Base-by-base conservation (phyloP, 1,140 invertebrate species). In the Drosophila parabipectinata region DNA sequence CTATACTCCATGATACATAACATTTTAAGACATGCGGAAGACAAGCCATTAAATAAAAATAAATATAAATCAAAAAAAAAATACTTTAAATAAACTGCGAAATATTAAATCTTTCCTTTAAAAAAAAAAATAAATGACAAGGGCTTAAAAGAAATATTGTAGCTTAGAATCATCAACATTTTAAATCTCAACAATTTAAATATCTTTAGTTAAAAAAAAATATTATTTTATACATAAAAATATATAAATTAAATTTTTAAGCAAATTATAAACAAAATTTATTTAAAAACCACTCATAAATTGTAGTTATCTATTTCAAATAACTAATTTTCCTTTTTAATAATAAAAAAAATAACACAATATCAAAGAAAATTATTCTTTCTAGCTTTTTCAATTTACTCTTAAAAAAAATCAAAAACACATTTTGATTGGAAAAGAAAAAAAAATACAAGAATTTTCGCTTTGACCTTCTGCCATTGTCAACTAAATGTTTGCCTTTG, bases 391-490 rank as follows among this genome's bases (percentile, higher is more conserved):
- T 3, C 34, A 37, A 37, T 37, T 3, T 37, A 28, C 10, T 28
- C 18, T 14, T n/a, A 12, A 8, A 18, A 12, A 48, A 26, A 24
- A 24, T 10, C 4, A 28, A n/a, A 50, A 50, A 14, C 8, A 30
- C 9, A 24, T 9, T 50, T 50, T 50, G 63, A 53, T 68, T 68
- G 28, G 64, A 50, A 54, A 64, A 64, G 32, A 47, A 37, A 48
- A 69, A 55, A 28, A 52, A 64, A 53, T 34, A 4, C 47, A 39
- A 37, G n/a, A 48, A 2, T n/a, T 28, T 30, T n/a, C 34, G 8
- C 64, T 68, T 69, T 69, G 66, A 69, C 66, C 63, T 69, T 69
- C 66, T 50, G 66, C 10, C 52, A 57, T 69, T 69, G 66, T 69
- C 66, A 69, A 69, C 63, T 47, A 57, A 69, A 69, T 69, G 63